phyloP scores from a whole-genome alignment of 2,113 vertebrate genomes.

The Phocoena phocoena region DNA sequence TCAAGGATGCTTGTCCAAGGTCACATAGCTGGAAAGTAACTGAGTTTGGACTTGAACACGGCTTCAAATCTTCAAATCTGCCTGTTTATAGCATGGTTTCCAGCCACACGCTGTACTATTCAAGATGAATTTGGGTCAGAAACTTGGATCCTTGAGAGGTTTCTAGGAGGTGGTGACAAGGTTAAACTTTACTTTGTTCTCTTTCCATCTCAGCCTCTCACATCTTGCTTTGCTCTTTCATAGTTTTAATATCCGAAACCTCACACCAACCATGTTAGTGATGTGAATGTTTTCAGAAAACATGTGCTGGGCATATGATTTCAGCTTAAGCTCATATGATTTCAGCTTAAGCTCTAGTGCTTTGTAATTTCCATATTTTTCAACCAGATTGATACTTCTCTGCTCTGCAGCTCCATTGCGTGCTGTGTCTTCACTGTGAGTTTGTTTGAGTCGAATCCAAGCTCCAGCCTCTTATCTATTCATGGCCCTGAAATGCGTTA shows the following conservation, averaged over 20 bases:
- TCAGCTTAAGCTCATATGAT: conserved; percentile 60
- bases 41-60: background rate
- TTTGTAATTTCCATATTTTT: conserved; percentile 48
- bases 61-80: conserved; percentile 49
- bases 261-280: conserved; percentile 65
- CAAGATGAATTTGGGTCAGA: conserved; percentile 51
- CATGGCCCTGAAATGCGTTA: background rate
- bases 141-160: conserved; percentile 55
- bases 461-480: background rate
- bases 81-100: conserved; percentile 2
- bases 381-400: conserved; percentile 10
- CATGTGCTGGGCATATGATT: conserved; percentile 77
- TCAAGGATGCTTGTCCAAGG: conserved; percentile 35
- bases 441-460: conserved; percentile 35
- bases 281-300: conserved; percentile 71
- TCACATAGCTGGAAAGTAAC: conserved; percentile 28
- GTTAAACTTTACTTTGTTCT: conserved; percentile 76
- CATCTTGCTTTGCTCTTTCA: conserved; percentile 78
- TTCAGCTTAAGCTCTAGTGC: background rate
- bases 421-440: conserved; percentile 32
- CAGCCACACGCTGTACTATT: conserved; percentile 17
- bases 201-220: conserved; percentile 72
- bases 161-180: conserved; percentile 67
- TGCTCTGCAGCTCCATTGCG: background rate
- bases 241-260: conserved; percentile 75